phyloP scores from a whole-genome alignment of 1,140 invertebrate genomes.

The Drosophila carrolli region DNA sequence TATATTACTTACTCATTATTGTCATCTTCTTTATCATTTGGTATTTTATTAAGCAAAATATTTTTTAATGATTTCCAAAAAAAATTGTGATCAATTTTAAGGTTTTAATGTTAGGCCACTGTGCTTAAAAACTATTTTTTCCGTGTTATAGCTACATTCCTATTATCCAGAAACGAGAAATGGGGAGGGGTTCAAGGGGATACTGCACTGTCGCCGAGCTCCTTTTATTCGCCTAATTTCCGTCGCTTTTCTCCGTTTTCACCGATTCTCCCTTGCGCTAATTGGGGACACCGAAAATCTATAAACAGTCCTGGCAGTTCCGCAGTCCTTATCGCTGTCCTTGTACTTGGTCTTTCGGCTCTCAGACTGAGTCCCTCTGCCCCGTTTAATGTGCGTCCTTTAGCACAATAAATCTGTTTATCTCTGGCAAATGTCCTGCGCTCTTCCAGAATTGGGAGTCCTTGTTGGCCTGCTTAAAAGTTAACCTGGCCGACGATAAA shows the following conservation, averaged over 20 bases:
- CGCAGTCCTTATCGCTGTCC: constrained; percentile 22
- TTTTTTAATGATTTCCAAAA: too few species aligned
- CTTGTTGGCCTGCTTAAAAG: constrained; percentile 56
- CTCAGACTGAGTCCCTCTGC: constrained; percentile 8
- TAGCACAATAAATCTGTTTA: constrained; percentile 79
- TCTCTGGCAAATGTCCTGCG: constrained; percentile 65
- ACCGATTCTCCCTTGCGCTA: constrained; percentile 40
- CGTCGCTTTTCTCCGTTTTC: constrained; percentile 29
- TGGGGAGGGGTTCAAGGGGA: not conserved
- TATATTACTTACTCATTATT: too few species aligned
- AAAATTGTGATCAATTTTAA: too few species aligned
- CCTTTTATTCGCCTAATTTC: constrained; percentile 69
- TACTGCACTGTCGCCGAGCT: constrained; percentile 24
- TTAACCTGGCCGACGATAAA: constrained; percentile 41
- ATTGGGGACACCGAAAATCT: constrained; percentile 71
- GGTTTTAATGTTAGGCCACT: too few species aligned
- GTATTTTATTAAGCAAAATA: too few species aligned
- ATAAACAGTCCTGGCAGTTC: constrained; percentile 56
- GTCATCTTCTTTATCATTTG: too few species aligned
- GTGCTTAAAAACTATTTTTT: not conserved
- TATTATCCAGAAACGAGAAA: not conserved
- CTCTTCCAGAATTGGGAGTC: constrained; percentile 24
- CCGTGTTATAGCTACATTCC: not conserved
- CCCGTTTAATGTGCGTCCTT: constrained; percentile 58
- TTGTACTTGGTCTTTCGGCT: constrained; percentile 33